Conservation (phyloP, 2,113 vertebrate genomes). For the Antechinus stuartii region DNA sequence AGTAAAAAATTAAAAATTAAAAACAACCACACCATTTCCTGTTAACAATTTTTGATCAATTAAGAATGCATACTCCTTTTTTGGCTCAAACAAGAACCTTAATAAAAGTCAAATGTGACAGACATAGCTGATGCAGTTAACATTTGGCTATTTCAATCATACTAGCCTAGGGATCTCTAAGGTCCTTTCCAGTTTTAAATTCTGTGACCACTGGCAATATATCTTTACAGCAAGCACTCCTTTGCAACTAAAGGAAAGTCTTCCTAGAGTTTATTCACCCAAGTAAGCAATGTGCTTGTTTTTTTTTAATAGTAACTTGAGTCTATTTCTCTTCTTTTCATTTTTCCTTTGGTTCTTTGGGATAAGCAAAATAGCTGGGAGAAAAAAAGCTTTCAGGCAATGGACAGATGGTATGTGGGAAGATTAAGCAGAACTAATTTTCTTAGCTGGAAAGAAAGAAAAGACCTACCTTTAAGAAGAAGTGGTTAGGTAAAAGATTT, state of each 20-base stretch:
- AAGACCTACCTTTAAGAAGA: not conserved
- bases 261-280: not conserved
- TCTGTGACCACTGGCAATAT: not conserved
- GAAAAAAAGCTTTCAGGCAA: not conserved
- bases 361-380: not conserved
- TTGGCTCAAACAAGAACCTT: not conserved
- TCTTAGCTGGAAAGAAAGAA: not conserved
- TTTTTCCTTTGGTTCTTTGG: not conserved
- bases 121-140: not conserved
- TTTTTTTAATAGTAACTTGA: not conserved
- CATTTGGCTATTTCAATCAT: not conserved
- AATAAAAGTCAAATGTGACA: not conserved
- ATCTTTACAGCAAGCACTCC: not conserved
- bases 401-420: not conserved
- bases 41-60: not conserved
- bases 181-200: not conserved
- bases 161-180: not conserved
- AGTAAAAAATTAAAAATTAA: not conserved
- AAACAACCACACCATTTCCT: not conserved
- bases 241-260: not conserved
- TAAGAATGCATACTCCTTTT: not conserved
- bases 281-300: not conserved
- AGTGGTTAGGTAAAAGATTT: not conserved
- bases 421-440: slow-evolving; percentile 8
- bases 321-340: slow-evolving; percentile 1